phyloP scores from a whole-genome alignment of 1,140 invertebrate genomes.

The Caenorhabditis latens region DNA sequence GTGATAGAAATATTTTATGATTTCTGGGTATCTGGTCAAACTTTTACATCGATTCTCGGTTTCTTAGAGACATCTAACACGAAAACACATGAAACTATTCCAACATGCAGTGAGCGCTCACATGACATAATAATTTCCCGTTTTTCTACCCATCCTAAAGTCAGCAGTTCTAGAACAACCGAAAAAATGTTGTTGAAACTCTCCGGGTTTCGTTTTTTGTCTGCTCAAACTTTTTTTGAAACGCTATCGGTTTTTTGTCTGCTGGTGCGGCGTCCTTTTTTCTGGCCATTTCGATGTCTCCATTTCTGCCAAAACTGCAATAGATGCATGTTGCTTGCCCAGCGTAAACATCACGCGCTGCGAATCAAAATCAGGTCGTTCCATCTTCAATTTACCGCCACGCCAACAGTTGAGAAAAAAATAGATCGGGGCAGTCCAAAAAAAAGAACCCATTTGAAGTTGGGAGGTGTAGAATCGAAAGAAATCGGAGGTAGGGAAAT shows the following conservation, averaged over 20 bases:
- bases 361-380: conserved; percentile 52
- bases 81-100: background rate
- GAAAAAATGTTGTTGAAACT: conserved; percentile 10
- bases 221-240: background rate
- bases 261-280: background rate
- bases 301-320: conserved; percentile 15
- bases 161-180: conserved; percentile 15
- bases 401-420: conserved; percentile 43
- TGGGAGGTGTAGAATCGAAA: background rate
- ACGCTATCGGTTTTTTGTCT: conserved; percentile 13
- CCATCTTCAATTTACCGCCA: conserved; percentile 52
- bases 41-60: no score
- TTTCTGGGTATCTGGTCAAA: no score
- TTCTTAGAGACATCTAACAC: no score
- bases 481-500: conserved; percentile 6
- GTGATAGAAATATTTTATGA: no score
- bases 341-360: conserved; percentile 51
- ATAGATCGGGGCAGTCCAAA: background rate
- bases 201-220: background rate
- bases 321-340: conserved; percentile 50
- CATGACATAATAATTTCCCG: conserved; percentile 29
- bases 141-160: background rate
- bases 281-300: background rate
- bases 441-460: conserved; percentile 39
- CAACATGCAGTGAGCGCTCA: background rate